These are phyloP conservation scores for Notocelia uddmanniana DNA, from an alignment of 2,888 invertebrate species.

Conservation along the genomic window DNA sequence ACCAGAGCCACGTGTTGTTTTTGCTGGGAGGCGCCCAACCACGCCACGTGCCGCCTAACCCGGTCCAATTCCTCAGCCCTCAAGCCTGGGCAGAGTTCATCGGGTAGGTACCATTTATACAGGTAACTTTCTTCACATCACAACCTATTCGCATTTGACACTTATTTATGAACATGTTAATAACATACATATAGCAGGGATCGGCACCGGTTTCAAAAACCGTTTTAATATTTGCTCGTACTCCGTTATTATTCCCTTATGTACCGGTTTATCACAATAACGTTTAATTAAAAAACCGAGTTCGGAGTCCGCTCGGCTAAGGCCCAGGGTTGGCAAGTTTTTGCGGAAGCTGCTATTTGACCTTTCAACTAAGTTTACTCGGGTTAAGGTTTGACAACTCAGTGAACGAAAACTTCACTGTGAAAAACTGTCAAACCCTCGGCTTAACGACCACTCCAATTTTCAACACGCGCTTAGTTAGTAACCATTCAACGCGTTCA, in stretches of 20 bases:
- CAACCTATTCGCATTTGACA: neutral
- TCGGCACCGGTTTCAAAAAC: too few relatives aligned
- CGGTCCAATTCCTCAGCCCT: constrained; percentile 73
- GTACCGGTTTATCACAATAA: too few relatives aligned
- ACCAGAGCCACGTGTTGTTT: constrained; percentile 92
- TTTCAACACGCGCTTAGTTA: neutral
- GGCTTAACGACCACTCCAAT: neutral
- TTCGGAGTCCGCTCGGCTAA: too few relatives aligned
- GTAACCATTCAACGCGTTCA: neutral
- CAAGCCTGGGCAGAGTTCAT: constrained; percentile 78
- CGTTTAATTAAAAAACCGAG: too few relatives aligned
- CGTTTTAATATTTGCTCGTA: too few relatives aligned
- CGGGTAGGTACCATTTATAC: constrained; percentile 68
- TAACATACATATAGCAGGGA: too few relatives aligned
- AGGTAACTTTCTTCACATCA: neutral
- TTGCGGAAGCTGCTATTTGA: too few relatives aligned
- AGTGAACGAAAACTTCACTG: too few relatives aligned
- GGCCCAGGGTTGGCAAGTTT: too few relatives aligned
- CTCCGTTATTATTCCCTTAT: too few relatives aligned
- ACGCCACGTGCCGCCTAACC: constrained; percentile 65
- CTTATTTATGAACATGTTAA: too few relatives aligned
- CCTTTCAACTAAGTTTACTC: neutral
- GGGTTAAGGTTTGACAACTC: neutral
- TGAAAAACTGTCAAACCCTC: neutral
- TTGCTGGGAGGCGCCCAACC: constrained; percentile 92